phyloP scores from a whole-genome alignment of 1,140 invertebrate species.

The Cydia pomonella region DNA sequence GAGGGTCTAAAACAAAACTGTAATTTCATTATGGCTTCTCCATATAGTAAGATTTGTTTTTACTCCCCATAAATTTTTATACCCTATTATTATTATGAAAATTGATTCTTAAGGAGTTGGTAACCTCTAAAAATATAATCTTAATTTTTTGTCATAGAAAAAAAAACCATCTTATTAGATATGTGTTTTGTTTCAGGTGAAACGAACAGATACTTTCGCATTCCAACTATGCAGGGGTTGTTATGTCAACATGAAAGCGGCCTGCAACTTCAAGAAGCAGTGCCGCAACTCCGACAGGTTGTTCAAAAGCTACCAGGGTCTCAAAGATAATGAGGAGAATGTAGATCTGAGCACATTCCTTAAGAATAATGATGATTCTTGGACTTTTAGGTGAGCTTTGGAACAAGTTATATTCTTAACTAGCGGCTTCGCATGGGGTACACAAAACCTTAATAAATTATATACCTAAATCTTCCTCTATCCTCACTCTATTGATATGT shows the following conservation, averaged over 20 bases:
- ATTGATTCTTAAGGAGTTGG: too few species aligned
- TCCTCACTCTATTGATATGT: too few species aligned
- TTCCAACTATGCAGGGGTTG: slow-evolving; percentile 72
- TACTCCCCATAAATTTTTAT: too few species aligned
- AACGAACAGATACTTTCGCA: slow-evolving; percentile 61
- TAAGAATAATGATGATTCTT: slow-evolving; percentile 61
- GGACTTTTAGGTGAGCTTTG: slow-evolving; percentile 54
- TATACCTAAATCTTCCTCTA: too few species aligned
- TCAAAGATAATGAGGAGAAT: slow-evolving; percentile 55
- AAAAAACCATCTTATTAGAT: slow-evolving; percentile 18
- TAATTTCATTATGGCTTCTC: too few species aligned
- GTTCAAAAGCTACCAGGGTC: slow-evolving; percentile 54
- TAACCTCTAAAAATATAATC: too few species aligned
- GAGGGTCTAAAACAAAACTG: too few species aligned
- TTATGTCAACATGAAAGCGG: slow-evolving; percentile 58
- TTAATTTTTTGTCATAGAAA: too few species aligned
- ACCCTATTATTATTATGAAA: too few species aligned
- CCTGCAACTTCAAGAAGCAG: slow-evolving; percentile 68
- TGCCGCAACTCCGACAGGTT: slow-evolving; percentile 62
- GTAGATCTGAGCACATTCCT: slow-evolving; percentile 58
- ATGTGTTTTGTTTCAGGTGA: slow-evolving; percentile 54
- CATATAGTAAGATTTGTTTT: too few species aligned
- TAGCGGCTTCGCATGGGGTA: too few species aligned
- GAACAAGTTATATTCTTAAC: not conserved
- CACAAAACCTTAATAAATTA: too few species aligned